Base-by-base conservation (phyloP, 2,797 vertebrate genomes). In the Bradypodion ventrale region DNA sequence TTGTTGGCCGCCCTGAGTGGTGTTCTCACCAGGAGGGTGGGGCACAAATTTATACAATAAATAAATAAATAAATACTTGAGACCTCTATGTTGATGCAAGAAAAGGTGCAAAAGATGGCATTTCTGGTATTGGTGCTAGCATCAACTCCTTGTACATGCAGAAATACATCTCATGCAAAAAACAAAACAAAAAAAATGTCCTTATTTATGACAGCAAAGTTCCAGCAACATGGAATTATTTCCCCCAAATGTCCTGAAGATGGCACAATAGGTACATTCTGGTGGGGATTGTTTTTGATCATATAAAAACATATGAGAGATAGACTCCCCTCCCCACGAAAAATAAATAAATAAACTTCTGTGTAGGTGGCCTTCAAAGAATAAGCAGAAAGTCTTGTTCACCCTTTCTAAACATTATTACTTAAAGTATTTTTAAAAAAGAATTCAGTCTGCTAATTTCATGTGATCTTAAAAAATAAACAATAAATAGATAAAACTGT, bases 231-330 rank as follows among this genome's bases (percentile, higher is more conserved):
- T 29, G 66, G 32, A 83, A 74, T 59, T 90, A 89, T 90, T 89
- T 94, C 89, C 90, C 87, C 70, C 76, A 91, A 89, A 46, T 52
- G 75, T 75, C 95, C 96, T 96, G 94, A 95, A 96, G 96, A 94
- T 96, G 96, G 96, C 96, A 94, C 82, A 96, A n/a, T 90, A 94
- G 89, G 83, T 88, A 92, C 92, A 87, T n/a, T 66, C 72, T 91
- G 89, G 59, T 90, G 2, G 56, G 35, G 29, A 59, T 0, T 19
- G 44, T 9, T 35, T 82, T 89, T 81, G 68, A 82, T 91, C 37
- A 80, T 73, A 37, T 56, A 59, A 29, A 77, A 90, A 84, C n/a
- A n/a, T n/a, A n/a, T n/a, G n/a, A n/a, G n/a, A n/a, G n/a, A n/a
- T n/a, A n/a, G n/a, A n/a, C n/a, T n/a, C n/a, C n/a, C n/a, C n/a